Evolutionary conservation across 2,797 vertebrate genomes (phyloP).

Genomic region (Sylvia borin): DNA sequence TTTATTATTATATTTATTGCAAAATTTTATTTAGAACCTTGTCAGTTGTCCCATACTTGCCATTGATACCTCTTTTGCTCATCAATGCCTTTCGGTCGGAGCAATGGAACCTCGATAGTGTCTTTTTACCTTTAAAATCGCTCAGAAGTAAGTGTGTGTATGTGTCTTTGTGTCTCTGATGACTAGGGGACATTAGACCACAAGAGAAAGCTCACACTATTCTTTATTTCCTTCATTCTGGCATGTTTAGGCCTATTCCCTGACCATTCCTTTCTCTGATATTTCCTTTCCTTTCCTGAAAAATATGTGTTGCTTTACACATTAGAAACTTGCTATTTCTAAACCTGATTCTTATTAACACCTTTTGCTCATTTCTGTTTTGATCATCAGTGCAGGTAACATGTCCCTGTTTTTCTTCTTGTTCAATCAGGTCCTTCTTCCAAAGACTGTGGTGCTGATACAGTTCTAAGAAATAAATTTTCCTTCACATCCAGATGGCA

Average conservation of each 20-base stretch:
- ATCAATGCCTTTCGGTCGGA: background rate
- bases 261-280: background rate
- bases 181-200: background rate
- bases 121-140: background rate
- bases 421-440: background rate
- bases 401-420: background rate
- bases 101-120: background rate
- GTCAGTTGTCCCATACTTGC: background rate
- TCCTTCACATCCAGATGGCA: background rate
- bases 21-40: background rate
- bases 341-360: background rate
- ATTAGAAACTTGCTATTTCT: background rate
- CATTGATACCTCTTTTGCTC: background rate
- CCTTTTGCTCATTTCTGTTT: background rate
- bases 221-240: background rate
- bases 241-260: background rate
- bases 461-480: background rate
- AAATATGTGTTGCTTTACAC: background rate
- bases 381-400: background rate
- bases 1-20: background rate
- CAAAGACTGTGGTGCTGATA: background rate
- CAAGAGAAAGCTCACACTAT: background rate
- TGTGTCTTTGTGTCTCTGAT: background rate
- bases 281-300: background rate
- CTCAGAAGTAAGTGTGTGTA: background rate